Percentiles rank a stretch among this genome's conserved stretches.
These are phyloP conservation scores for Phallusia fumigata DNA, from an alignment of 23 tunicate species.

Conservation along the genomic window DNA sequence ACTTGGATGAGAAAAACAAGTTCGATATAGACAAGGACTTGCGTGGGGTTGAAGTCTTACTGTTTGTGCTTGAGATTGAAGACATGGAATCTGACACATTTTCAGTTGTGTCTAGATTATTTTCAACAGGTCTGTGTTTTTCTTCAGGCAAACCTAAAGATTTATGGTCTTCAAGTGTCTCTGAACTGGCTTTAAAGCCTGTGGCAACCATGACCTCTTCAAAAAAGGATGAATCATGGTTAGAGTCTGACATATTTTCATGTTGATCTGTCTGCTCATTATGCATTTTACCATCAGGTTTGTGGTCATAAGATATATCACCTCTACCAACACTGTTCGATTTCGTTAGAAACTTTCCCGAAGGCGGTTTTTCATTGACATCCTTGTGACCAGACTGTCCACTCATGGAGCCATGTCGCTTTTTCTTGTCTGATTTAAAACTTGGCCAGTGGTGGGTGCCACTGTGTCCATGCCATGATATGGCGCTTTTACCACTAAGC, in stretches of 20 bases:
- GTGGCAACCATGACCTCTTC: slow-evolving; percentile 50
- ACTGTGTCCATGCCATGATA: slow-evolving; percentile 62
- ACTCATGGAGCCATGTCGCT: slow-evolving; percentile 34
- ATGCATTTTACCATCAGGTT: background rate
- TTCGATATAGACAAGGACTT: slow-evolving; percentile 28
- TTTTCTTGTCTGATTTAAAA: slow-evolving; percentile 11
- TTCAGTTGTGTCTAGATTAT: background rate
- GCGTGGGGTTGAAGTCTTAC: slow-evolving; percentile 19
- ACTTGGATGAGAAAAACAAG: slow-evolving; percentile 28
- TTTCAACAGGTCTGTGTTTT: background rate
- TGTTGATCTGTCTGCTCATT: too few species aligned
- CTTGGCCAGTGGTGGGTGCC: slow-evolving; percentile 4
- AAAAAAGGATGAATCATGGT: slow-evolving; percentile 25
- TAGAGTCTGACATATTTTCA: too few species aligned
- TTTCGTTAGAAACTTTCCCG: background rate
- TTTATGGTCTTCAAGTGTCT: background rate
- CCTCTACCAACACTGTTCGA: background rate
- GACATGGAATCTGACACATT: slow-evolving; percentile 34
- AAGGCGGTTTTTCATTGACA: background rate
- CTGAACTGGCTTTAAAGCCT: slow-evolving; percentile 7
- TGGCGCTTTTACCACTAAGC: slow-evolving; percentile 61
- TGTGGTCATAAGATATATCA: background rate
- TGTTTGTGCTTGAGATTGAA: slow-evolving; percentile 36
- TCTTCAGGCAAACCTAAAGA: background rate
- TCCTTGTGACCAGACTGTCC: background rate